Percentiles rank a stretch among this genome's conserved stretches.
These are phyloP conservation scores for Lepidurus apus DNA, from an alignment of 1,140 invertebrate genomes.

Conservation along the genomic window DNA sequence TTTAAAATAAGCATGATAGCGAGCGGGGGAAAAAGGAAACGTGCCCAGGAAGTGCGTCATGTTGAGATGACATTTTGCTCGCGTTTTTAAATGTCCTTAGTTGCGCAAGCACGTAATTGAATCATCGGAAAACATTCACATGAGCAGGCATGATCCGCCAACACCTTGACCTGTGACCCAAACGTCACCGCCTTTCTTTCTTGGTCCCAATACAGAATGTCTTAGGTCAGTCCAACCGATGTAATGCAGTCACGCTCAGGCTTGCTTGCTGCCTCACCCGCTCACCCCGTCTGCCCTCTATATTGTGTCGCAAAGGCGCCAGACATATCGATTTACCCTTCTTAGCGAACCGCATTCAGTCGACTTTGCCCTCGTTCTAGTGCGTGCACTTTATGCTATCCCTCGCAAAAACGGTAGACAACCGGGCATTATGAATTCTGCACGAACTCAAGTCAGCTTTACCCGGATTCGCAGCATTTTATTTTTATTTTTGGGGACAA, in stretches of 20 bases:
- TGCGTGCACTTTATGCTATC: not conserved
- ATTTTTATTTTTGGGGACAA: not conserved
- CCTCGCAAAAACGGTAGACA: not conserved
- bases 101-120: not conserved
- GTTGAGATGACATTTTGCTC: conserved; percentile 4
- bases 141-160: not conserved
- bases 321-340: conserved; percentile 21
- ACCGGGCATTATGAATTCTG: not conserved
- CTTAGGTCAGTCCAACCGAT: not conserved
- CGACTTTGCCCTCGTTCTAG: not conserved
- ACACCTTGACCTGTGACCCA: not conserved
- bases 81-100: not conserved
- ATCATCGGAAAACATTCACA: not conserved
- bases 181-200: not conserved
- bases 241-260: not conserved
- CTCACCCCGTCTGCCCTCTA: not conserved
- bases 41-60: not conserved
- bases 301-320: conserved; percentile 12
- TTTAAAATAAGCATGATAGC: not conserved
- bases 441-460: not conserved
- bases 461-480: not conserved
- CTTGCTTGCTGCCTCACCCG: not conserved
- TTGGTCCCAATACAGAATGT: not conserved
- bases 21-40: not conserved
- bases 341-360: not conserved